Conservation (phyloP, 2,888 invertebrate genomes). For the Brachyptera putata region DNA sequence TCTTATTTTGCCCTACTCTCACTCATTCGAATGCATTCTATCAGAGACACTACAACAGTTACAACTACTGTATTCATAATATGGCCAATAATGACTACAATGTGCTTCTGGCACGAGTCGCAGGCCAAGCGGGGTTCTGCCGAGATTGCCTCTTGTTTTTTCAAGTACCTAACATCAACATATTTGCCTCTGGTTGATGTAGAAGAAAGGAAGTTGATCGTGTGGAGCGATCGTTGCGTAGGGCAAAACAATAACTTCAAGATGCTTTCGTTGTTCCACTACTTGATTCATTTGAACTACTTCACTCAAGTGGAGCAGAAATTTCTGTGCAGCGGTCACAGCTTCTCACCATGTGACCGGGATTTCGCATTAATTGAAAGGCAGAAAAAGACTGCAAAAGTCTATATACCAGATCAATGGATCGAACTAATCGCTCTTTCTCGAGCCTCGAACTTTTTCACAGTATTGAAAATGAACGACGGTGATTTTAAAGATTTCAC, state of each 20-base stretch:
- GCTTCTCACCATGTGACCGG: not conserved
- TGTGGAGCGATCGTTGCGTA: conserved; percentile 14
- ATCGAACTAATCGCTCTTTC: not conserved
- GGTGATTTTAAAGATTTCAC: not conserved
- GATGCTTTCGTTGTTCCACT: not conserved
- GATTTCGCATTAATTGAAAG: not conserved
- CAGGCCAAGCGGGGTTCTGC: conserved; percentile 7
- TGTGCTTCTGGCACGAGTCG: conserved; percentile 13
- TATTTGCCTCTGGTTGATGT: not conserved
- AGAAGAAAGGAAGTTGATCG: not conserved
- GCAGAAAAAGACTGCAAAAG: not conserved
- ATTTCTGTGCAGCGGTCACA: not conserved
- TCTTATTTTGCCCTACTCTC: conserved; percentile 15
- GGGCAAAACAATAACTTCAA: conserved; percentile 18
- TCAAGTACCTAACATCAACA: not conserved
- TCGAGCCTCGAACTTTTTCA: not conserved
- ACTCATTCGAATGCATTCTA: conserved; percentile 13
- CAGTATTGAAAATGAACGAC: not conserved
- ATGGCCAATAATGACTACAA: not conserved
- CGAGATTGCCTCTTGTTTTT: not conserved
- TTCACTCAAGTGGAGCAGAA: not conserved
- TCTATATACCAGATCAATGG: not conserved
- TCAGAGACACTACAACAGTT: conserved; percentile 9
- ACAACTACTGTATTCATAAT: conserved; percentile 15
- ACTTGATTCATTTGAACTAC: not conserved